A percentile compares a stretch with the other conserved stretches of the same genome.
phyloP scores from a whole-genome alignment of 2,888 invertebrate genomes.

The Lepidocyrtinus sp. region DNA sequence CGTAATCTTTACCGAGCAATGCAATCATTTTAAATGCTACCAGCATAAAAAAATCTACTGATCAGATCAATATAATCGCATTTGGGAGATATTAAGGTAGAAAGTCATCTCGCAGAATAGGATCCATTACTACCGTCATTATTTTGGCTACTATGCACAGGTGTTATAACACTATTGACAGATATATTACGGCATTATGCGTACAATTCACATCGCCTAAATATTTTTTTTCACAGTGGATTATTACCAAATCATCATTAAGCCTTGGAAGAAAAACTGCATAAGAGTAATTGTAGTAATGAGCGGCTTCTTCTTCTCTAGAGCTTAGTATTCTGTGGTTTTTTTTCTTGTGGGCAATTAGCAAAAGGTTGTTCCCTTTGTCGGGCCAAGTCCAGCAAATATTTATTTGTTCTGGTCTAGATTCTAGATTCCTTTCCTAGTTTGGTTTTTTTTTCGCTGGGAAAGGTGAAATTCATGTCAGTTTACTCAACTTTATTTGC shows the following conservation, averaged over 20 bases:
- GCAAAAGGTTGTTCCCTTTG: constrained; percentile 50
- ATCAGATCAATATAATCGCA: constrained; percentile 43
- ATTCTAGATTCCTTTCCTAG: no score
- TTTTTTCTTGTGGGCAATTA: constrained; percentile 49
- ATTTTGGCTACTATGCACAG: constrained; percentile 25
- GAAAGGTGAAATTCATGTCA: constrained; percentile 25
- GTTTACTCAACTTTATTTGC: constrained; percentile 51
- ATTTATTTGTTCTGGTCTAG: constrained; percentile 54
- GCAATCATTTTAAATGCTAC: constrained; percentile 9
- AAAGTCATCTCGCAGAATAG: constrained; percentile 33
- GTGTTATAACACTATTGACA: constrained; percentile 41
- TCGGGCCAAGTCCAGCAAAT: constrained; percentile 53
- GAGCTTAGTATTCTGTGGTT: constrained; percentile 17
- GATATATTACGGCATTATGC: constrained; percentile 39
- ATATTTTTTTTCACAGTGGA: background rate
- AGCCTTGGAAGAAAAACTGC: background rate
- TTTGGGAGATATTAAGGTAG: constrained; percentile 37
- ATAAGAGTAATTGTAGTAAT: constrained; percentile 48
- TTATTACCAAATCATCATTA: constrained; percentile 15
- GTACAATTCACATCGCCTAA: constrained; percentile 2
- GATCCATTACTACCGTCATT: constrained; percentile 26
- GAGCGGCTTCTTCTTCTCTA: constrained; percentile 55
- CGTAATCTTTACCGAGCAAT: background rate
- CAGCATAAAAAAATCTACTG: background rate
- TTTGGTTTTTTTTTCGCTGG: constrained; percentile 41